Evolutionary conservation across 2,797 vertebrate genomes (phyloP), one percentile per base, ranked within the genome.

Genomic region (Macroramphosus scolopax): DNA sequence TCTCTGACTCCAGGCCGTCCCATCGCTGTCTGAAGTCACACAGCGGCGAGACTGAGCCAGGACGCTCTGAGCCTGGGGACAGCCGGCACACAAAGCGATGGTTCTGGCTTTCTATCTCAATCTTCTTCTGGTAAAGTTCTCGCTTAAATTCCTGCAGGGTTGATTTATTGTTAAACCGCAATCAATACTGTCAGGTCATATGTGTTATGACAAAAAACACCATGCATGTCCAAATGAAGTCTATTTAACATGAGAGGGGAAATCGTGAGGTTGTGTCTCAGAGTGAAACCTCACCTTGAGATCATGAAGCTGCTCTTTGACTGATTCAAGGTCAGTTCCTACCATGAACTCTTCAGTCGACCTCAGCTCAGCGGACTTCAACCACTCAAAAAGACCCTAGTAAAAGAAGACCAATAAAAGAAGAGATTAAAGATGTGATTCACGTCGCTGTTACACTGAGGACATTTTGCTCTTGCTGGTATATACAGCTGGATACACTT

Each of bases 81-180:
- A 90, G 83, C 4, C 84, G 85, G 53, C 88, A 90, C 63, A 89
- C 88, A 40, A 65, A 82, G 38, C 83, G 87, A 65, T 91, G 92
- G 72, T 87, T 89, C 57, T 91, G 78, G 51, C 92, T 94, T 72
- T 96, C 94, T 35, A 93, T 89, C 1, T 95, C 93, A 20, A 94
- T 93, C 76, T 93, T 92, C 85, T 90, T 90, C 85, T 94, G 93
- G 72, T 95, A 93, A 17, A 96, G 89, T 67, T 95, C 92, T 36
- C 88, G 62, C 78, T 94, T 96, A 77, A 94, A 93, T 58, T 90
- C 91, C 94, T 96, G 76, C 41, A 48, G 8, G 12, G 8, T 43
- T 52, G 6, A 40, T 39, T 1, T 7, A 20, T n/a, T n/a, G n/a
- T n/a, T n/a, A n/a, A n/a, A n/a, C n/a, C n/a, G 28, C 1, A 51